Base-by-base conservation (phyloP, 2,888 invertebrate species). In the Drosophila anomelani region DNA sequence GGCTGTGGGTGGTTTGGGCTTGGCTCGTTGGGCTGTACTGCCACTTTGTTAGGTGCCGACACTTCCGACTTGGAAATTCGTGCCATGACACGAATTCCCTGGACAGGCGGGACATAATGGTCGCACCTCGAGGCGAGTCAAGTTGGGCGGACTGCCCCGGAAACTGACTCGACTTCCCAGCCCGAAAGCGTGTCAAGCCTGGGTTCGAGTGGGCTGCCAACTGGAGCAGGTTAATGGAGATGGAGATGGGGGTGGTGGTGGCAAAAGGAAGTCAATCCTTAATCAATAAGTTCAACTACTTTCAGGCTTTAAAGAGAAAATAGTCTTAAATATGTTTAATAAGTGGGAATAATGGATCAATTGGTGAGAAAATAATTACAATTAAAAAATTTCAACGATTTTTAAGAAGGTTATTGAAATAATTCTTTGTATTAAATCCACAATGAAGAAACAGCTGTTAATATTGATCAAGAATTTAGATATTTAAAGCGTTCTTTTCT, bases 81-180 rank as follows among this genome's bases (percentile, higher is more conserved):
- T 90, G 90, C 89, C 89, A 89, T 90, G 89, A 83, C 89, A 90
- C 78, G 87, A 75, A 83, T 90, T 81, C 67, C 43, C 67, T 55
- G 58, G 75, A 63, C 74, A 72, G 49, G 58, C 47, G 38, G 32
- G 54, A 54, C 75, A 86, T 85, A 78, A 90, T 88, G 89, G 85
- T 89, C 83, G 85, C 77, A 87, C 79, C 81, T 76, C 71, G 85
- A 85, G 78, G 82, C 72, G 68, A 77, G 88, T 88, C 72, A 57
- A 72, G 71, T 62, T 34, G 62, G 41, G 41, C 32, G 36, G 51
- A 51, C 64, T 66, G 51, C 64, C 64, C 64, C 66, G 43, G 39
- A 63, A 63, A 49, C 49, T 46, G n/a, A 47, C 58, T 57, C 57
- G 26, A 29, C 46, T 43, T 56, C 15, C 51, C 47, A 47, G 10